Conservation (phyloP, 2,888 invertebrate genomes). For the Mamestra brassicae region DNA sequence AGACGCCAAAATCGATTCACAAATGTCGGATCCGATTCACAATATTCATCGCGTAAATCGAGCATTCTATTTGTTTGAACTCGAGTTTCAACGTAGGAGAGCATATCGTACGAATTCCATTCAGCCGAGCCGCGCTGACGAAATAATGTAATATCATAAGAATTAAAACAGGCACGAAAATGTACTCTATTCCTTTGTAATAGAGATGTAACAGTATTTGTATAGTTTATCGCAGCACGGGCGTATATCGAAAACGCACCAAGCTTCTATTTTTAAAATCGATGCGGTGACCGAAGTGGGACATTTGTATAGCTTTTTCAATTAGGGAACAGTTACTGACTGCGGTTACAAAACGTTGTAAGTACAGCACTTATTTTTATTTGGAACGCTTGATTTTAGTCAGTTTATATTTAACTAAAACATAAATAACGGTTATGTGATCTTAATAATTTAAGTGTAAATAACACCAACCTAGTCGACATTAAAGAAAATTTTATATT, state of each 20-base stretch:
- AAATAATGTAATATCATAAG: slow-evolving; percentile 72
- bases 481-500: slow-evolving; percentile 21
- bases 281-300: slow-evolving; percentile 89
- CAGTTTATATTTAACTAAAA: slow-evolving; percentile 9
- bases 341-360: slow-evolving; percentile 45
- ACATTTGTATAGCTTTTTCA: slow-evolving; percentile 85
- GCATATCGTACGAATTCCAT: slow-evolving; percentile 86
- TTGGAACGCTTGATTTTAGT: slow-evolving; percentile 11
- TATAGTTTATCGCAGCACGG: slow-evolving; percentile 76
- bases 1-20: slow-evolving; percentile 68
- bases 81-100: slow-evolving; percentile 84
- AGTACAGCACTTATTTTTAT: slow-evolving; percentile 33
- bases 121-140: slow-evolving; percentile 73
- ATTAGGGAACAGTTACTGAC: slow-evolving; percentile 81
- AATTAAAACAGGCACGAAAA: slow-evolving; percentile 66
- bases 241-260: slow-evolving; percentile 87
- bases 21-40: slow-evolving; percentile 74
- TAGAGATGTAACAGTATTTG: slow-evolving; percentile 67
- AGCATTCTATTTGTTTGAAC: slow-evolving; percentile 85
- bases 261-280: slow-evolving; percentile 90
- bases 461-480: slow-evolving; percentile 8
- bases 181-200: slow-evolving; percentile 69
- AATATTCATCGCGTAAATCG: slow-evolving; percentile 81
- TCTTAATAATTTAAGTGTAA: slow-evolving; percentile 10
- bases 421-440: background rate